Base-by-base conservation (phyloP, 2,797 vertebrate genomes). In the Pithecia hirsuta region DNA sequence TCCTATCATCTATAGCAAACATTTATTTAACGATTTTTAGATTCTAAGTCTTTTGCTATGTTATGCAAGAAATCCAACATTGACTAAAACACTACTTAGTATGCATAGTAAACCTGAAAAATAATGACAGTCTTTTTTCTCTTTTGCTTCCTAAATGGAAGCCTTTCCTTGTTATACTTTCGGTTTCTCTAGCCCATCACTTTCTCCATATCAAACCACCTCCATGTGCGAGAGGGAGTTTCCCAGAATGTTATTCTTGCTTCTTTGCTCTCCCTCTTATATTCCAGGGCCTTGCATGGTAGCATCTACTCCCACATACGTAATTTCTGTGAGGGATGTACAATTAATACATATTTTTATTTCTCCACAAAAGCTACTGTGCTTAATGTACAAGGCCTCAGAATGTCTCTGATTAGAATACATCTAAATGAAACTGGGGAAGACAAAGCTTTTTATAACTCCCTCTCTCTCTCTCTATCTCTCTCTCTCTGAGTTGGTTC, bases 231-330 rank as follows among this genome's bases (percentile, higher is more conserved):
- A 36, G 5, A 14, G 14, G 39, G 20, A n/a, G 20, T 64, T 74
- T 96, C 46, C 64, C 83, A 81, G n/a, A 96, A 88, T 64, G n/a
- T 52, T 61, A 2, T 86, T 81, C 83, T 91, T 93, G 76, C 22
- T n/a, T 59, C 48, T 93, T 95, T 64, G 13, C 9, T 74, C 22
- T 59, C n/a, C n/a, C 17, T 61, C 72, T 74, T 50, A 74, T 4
- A 67, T 9, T 17, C 4, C 52, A 84, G 55, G 14, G 57, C 39
- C 28, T 94, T 78, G 19, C 79, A 64, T 20, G 88, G 70, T 41
- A 86, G 41, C 33, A 11, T 75, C 48, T 7, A 7, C 86, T 39
- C 46, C 52, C 50, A 22, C 4, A 1, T 59, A 61, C 78, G 92
- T 87, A 89, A 75, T 93, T 96, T 67, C 39, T 90, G 0, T 22